Evolutionary conservation across 2,113 vertebrate genomes (phyloP).

Genomic region (Benitochromis conjunctus): DNA sequence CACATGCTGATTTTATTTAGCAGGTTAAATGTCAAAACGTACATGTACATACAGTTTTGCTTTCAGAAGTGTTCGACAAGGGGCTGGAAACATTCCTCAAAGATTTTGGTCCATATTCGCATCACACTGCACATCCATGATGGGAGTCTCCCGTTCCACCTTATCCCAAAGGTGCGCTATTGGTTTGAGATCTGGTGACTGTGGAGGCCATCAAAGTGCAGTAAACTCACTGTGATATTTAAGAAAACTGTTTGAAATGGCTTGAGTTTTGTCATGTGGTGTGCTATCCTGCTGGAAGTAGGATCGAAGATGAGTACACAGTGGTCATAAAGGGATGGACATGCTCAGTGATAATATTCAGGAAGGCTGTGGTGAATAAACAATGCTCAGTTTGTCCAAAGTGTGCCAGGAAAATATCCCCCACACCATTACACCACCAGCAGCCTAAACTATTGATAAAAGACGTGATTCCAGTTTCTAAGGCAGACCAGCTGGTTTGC

Average conservation of each 20-base stretch:
- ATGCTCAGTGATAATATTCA: neutral
- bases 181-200: neutral
- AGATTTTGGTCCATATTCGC: neutral
- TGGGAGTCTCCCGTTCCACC: neutral
- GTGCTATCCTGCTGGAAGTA: neutral
- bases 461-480: neutral
- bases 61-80: neutral
- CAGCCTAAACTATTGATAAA: neutral
- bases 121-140: neutral
- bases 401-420: neutral
- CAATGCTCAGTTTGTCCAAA: neutral
- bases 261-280: neutral
- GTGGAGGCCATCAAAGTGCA: neutral
- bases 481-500: neutral
- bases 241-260: neutral
- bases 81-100: neutral
- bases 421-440: neutral
- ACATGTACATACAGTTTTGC: neutral
- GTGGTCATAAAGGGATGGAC: neutral
- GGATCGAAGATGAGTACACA: neutral
- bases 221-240: neutral
- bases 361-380: neutral
- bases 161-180: neutral
- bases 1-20: neutral
- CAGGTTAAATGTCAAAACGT: neutral